These are phyloP conservation scores for Phataginus tetradactyla DNA, from an alignment of 2,797 vertebrate species.

Conservation along the genomic window DNA sequence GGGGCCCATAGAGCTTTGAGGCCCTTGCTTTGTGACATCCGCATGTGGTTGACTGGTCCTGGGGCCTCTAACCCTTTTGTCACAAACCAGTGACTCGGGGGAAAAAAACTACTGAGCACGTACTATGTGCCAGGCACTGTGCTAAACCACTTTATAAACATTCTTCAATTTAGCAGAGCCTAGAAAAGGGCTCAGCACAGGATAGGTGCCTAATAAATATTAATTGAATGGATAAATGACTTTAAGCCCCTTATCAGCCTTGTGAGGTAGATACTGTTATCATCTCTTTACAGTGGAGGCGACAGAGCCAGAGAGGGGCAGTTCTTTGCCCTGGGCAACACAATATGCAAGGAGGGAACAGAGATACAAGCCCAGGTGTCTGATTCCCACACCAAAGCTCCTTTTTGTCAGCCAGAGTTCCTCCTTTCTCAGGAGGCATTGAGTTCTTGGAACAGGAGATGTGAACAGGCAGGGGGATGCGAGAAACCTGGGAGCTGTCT, in stretches of 20 bases:
- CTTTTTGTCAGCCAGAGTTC: background rate
- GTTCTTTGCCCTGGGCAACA: background rate
- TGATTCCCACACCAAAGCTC: background rate
- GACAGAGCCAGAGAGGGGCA: background rate
- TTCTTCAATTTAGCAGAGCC: background rate
- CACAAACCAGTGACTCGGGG: background rate
- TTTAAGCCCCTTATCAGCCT: background rate
- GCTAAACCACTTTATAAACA: background rate
- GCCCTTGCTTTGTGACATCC: background rate
- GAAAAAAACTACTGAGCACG: background rate
- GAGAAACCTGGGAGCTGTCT: background rate
- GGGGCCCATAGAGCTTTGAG: too few relatives aligned
- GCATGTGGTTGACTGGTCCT: background rate
- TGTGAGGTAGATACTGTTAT: background rate
- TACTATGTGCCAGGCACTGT: background rate
- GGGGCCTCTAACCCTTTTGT: background rate
- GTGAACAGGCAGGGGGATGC: accelerated
- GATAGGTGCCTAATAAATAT: background rate
- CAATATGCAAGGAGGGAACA: background rate
- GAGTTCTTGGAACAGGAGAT: accelerated
- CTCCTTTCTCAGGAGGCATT: background rate
- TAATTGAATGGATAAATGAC: background rate
- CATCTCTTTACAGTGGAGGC: background rate
- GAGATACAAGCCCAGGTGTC: background rate
- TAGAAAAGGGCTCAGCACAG: background rate